Evolutionary conservation across 2,113 vertebrate species (phyloP).

Genomic region (Sturnira hondurensis): DNA sequence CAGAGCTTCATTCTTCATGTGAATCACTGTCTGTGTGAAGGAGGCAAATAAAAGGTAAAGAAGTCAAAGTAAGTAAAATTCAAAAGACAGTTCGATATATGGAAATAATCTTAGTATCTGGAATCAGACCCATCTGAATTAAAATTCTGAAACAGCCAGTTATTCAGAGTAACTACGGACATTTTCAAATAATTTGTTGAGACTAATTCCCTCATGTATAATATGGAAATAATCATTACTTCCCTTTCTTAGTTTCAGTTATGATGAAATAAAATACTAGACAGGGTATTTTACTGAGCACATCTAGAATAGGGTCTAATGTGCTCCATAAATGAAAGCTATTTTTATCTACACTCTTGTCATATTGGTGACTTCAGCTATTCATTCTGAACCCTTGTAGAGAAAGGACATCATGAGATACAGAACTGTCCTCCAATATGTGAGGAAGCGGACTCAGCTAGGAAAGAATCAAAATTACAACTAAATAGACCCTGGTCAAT

Average conservation of each 20-base stretch:
- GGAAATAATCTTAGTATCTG: background rate
- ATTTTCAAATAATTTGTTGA: background rate
- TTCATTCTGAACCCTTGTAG: background rate
- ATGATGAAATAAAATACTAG: background rate
- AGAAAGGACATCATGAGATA: background rate
- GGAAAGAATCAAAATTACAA: background rate
- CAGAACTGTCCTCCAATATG: background rate
- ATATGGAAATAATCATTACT: background rate
- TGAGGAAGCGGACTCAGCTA: background rate
- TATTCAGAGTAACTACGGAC: background rate
- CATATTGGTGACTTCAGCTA: background rate
- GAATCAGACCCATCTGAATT: background rate
- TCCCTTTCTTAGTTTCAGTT: background rate
- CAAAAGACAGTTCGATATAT: background rate
- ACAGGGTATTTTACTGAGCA: background rate
- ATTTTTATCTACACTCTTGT: background rate
- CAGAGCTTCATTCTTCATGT: background rate
- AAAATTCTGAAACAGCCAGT: background rate
- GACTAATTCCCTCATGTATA: background rate
- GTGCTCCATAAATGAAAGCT: background rate
- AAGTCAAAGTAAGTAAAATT: background rate
- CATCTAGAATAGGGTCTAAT: background rate
- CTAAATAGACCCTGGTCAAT: background rate
- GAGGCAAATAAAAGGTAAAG: background rate
- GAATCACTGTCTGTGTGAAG: background rate